Conservation (phyloP, 2,797 vertebrate species). For the Chiropotes sagulatus region DNA sequence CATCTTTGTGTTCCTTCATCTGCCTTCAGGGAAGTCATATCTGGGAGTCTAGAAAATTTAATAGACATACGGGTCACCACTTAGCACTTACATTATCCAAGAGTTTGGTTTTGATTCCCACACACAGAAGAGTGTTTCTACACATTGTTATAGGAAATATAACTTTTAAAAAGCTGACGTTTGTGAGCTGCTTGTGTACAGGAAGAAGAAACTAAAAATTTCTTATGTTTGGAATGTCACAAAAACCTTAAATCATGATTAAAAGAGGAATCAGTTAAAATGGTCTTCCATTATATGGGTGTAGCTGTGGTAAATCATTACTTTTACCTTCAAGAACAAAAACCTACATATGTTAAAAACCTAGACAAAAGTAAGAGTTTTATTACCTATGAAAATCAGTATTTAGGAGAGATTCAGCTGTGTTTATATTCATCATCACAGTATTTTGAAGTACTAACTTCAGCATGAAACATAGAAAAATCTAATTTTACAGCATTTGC, state of each 20-base stretch:
- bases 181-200: neutral
- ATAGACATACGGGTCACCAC: neutral
- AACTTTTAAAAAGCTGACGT: neutral
- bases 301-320: neutral
- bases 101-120: neutral
- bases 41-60: neutral
- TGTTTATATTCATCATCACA: neutral
- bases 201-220: neutral
- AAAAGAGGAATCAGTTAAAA: slow-evolving; percentile 17
- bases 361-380: neutral
- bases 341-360: neutral
- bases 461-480: neutral
- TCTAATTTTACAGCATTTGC: neutral
- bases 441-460: slow-evolving; percentile 19
- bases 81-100: neutral
- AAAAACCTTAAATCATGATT: neutral
- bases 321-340: neutral
- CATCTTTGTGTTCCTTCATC: neutral
- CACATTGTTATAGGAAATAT: neutral
- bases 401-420: neutral
- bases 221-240: neutral
- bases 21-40: slow-evolving; percentile 11
- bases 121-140: neutral
- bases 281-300: neutral
- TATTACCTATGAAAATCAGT: neutral